These are phyloP conservation scores for Paracyclopina nana DNA, from an alignment of 1,140 invertebrate genomes.

Conservation along the genomic window DNA sequence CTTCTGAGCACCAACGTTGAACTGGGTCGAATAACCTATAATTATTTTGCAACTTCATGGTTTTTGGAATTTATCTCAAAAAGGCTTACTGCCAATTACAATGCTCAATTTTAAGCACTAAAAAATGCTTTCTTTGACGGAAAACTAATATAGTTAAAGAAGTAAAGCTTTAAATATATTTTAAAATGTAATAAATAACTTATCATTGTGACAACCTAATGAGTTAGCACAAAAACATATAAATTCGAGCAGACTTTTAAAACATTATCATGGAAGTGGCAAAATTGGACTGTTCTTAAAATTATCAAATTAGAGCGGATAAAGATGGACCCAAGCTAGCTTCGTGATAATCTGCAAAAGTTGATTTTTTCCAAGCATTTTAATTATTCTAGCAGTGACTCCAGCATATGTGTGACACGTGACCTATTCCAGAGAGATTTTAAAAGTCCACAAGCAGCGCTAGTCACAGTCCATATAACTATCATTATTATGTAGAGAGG, in stretches of 20 bases:
- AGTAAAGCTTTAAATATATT: neutral
- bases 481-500: neutral
- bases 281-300: neutral
- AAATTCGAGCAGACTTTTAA: neutral
- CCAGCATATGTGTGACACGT: neutral
- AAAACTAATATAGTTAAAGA: neutral
- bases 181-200: neutral
- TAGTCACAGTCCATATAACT: neutral
- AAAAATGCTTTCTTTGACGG: neutral
- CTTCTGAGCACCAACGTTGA: neutral
- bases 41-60: neutral
- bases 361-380: neutral
- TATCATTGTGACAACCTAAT: neutral
- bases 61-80: neutral
- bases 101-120: neutral
- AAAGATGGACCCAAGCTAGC: neutral
- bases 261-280: neutral
- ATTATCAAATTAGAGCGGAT: neutral
- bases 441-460: neutral
- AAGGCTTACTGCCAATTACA: neutral
- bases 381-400: neutral
- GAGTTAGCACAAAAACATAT: neutral
- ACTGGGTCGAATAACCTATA: neutral
- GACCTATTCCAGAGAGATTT: neutral
- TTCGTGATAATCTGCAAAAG: neutral